Evolutionary conservation across 2,888 invertebrate species (phyloP).

Genomic region (Drosophila pullipes): DNA sequence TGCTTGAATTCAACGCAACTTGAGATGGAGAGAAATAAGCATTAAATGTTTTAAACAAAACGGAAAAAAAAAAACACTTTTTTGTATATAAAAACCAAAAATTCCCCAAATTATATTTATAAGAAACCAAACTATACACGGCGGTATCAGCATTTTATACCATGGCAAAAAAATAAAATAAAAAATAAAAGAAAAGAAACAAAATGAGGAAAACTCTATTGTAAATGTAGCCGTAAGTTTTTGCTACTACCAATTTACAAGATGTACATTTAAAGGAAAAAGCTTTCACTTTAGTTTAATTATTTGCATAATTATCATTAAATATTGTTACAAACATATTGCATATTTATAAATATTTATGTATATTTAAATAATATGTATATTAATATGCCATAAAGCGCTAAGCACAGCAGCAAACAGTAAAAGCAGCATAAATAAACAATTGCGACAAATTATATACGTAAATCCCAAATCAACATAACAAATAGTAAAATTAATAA

Average conservation of each 20-base stretch:
- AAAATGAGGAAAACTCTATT: constrained; percentile 42
- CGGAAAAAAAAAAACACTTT: constrained; percentile 14
- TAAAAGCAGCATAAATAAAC: constrained; percentile 24
- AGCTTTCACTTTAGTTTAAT: constrained; percentile 81
- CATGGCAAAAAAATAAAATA: constrained; percentile 35
- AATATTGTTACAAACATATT: constrained; percentile 78
- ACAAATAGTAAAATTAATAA: constrained; percentile 51
- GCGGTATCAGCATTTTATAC: constrained; percentile 72
- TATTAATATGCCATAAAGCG: constrained; percentile 71
- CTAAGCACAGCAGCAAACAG: constrained; percentile 49
- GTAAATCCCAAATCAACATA: constrained; percentile 47
- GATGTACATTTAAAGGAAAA: constrained; percentile 76
- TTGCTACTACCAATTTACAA: constrained; percentile 81
- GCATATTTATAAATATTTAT: constrained; percentile 69
- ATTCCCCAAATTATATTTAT: constrained; percentile 57
- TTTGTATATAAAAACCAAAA: constrained; percentile 69
- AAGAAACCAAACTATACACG: constrained; percentile 52
- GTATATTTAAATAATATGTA: constrained; percentile 54
- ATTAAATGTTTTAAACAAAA: constrained; percentile 68
- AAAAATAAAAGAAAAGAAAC: constrained; percentile 18
- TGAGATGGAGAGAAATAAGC: constrained; percentile 40
- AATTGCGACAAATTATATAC: constrained; percentile 61
- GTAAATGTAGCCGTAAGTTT: constrained; percentile 77
- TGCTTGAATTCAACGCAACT: constrained; percentile 23
- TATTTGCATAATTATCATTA: constrained; percentile 75